Conservation (phyloP, 1,140 invertebrate species). For the Cydia strobilella region DNA sequence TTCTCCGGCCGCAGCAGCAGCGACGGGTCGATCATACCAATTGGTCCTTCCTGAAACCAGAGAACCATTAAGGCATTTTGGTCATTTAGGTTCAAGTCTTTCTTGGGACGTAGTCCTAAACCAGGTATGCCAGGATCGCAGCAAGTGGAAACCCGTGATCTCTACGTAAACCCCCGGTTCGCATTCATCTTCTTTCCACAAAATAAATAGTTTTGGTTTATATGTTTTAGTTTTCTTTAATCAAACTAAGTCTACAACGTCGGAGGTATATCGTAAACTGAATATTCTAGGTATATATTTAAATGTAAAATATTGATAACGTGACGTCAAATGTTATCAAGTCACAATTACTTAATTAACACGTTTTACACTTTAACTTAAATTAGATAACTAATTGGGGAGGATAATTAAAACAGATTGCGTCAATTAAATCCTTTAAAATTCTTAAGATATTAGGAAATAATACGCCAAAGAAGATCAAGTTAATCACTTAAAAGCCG, state of each 20-base stretch:
- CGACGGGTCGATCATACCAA: conserved; percentile 77
- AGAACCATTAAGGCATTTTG: too few relatives aligned
- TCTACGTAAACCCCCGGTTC: too few relatives aligned
- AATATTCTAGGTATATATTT: background rate
- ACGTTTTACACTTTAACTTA: background rate
- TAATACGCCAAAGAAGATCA: too few relatives aligned
- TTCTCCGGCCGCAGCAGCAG: conserved; percentile 86
- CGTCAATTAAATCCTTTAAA: background rate
- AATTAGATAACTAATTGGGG: background rate
- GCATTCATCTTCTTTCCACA: too few relatives aligned
- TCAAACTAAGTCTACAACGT: background rate
- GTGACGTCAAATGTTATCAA: background rate
- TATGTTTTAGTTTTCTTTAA: too few relatives aligned
- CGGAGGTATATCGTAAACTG: background rate
- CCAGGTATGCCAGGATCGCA: too few relatives aligned
- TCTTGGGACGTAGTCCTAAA: too few relatives aligned
- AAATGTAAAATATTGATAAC: background rate
- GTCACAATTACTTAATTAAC: background rate
- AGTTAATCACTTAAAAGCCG: too few relatives aligned
- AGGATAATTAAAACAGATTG: background rate
- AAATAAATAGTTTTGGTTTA: too few relatives aligned
- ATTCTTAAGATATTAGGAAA: too few relatives aligned
- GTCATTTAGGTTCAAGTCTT: too few relatives aligned
- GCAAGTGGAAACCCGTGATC: too few relatives aligned
- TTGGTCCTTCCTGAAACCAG: conserved; percentile 43